phyloP scores from a whole-genome alignment of 2,888 invertebrate genomes.

The Callinectes sapidus region DNA sequence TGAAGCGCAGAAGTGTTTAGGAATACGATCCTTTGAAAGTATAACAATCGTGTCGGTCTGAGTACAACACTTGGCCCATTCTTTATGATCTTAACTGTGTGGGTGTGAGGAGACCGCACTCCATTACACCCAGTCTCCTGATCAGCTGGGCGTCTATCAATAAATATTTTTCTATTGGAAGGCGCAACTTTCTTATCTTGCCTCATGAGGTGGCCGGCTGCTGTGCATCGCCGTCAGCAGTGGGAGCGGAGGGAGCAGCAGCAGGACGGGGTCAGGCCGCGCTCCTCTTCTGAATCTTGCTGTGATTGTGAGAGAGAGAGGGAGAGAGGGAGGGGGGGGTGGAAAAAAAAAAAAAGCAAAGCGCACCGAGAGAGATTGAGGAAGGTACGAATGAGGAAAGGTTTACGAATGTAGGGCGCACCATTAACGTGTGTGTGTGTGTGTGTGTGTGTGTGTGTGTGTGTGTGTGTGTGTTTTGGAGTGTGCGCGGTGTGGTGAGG shows the following conservation, averaged over 20 bases:
- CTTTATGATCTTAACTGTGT: slow-evolving; percentile 11
- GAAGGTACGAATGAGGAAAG: slow-evolving; percentile 2
- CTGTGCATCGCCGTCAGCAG: neutral
- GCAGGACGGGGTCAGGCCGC: neutral
- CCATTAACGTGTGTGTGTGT: slow-evolving; percentile 2
- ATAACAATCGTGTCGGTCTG: neutral
- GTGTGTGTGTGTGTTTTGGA: slow-evolving; percentile 2
- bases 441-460: slow-evolving; percentile 34
- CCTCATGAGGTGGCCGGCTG: neutral
- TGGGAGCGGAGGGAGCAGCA: neutral
- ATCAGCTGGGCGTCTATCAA: neutral
- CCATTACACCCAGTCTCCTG: neutral
- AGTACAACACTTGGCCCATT: neutral
- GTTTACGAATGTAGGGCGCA: slow-evolving; percentile 21
- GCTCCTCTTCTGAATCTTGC: neutral
- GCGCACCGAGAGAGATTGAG: neutral
- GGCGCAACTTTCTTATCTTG: slow-evolving; percentile 7
- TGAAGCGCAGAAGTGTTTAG: neutral
- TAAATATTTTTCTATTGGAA: slow-evolving; percentile 14
- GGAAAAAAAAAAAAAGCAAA: neutral
- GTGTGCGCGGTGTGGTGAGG: slow-evolving; percentile 23
- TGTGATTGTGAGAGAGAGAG: neutral
- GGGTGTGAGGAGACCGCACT: neutral
- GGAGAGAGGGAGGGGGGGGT: too few relatives aligned
- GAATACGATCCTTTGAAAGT: too few relatives aligned